Base-by-base conservation (phyloP, 1,140 invertebrate species). In the Drosophila kikkawai region DNA sequence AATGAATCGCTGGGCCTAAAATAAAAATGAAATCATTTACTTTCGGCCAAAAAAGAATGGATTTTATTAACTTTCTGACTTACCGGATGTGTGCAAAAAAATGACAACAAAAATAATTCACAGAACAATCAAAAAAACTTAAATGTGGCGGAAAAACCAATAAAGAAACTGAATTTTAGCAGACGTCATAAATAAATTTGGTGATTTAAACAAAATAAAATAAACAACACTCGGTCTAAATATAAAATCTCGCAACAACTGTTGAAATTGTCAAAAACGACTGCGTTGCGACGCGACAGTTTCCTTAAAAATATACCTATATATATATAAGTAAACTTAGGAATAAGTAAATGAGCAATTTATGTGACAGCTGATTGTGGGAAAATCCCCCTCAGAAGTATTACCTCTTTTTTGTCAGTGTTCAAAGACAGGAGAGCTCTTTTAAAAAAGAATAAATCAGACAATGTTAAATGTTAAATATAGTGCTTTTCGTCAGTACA, bases 1-100 rank as follows among this genome's bases (percentile, higher is more conserved):
- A 59, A 56, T 79, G 80, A 70, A 50, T 61, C 51, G 65, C 67
- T 69, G 85, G 80, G 85, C 88, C 88, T 91, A 91, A 90, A 91
- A 91, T 91, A 91, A 91, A 91, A 91, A 91, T 91, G 81, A 91
- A 91, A 88, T 91, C 88, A 88, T 91, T 91, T 91, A 91, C 83
- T 84, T 82, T 68, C 53, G 70, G 45, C 65, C 56, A 73, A 73
- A 79, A 75, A 65, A 73, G 50, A 82, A 76, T 82, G 80, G 48
- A 67, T 79, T 79, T 74, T 71, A 82, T 80, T 80, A 82, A 76
- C 75, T 88, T 56, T 75, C 67, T 71, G 71, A 91, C 88, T 91
- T 91, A 91, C 88, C 88, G 75, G 79, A 88, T 81, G 71, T 68
- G 67, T 42, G 86, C 51, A 60, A 74, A 80, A 48, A 55, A 81